Conservation (phyloP, 2,797 vertebrate genomes). For the Mormyrus hasselquistii region DNA sequence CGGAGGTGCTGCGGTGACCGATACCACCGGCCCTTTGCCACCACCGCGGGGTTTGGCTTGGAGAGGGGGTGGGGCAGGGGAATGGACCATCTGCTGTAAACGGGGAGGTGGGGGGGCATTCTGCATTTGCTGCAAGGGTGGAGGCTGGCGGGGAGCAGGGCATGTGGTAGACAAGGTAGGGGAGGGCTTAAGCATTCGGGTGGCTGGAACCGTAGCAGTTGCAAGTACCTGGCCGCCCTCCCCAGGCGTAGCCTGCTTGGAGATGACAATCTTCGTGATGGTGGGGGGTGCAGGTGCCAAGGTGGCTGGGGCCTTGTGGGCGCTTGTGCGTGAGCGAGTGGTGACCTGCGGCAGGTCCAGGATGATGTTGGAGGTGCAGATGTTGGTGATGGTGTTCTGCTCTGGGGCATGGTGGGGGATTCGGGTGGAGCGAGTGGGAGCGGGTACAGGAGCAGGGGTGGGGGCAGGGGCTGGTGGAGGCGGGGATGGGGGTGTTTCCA, state of each 20-base stretch:
- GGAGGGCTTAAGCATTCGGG: conserved; percentile 53
- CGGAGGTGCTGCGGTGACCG: conserved; percentile 38
- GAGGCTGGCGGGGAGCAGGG: conserved; percentile 65
- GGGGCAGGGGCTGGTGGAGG: conserved; percentile 35
- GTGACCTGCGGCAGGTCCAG: conserved; percentile 66
- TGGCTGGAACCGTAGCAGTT: conserved; percentile 65
- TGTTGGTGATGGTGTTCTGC: conserved; percentile 77
- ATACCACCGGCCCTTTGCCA: conserved; percentile 26
- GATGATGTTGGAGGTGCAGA: conserved; percentile 75
- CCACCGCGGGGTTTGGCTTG: conserved; percentile 67
- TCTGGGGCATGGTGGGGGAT: conserved; percentile 65
- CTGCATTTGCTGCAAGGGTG: conserved; percentile 81
- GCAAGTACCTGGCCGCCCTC: conserved; percentile 50
- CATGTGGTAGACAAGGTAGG: conserved; percentile 26
- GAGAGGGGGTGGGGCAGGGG: conserved; percentile 74
- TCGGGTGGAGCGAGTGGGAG: conserved; percentile 39
- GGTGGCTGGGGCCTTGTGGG: conserved; percentile 58
- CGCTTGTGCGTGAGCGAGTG: conserved; percentile 62
- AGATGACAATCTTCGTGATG: conserved; percentile 80
- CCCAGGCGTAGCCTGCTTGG: conserved; percentile 58
- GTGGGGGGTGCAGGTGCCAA: conserved; percentile 45
- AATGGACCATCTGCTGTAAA: conserved; percentile 73
- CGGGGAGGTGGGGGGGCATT: conserved; percentile 65
- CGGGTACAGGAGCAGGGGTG: not conserved
- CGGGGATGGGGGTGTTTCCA: conserved; percentile 58